Evolutionary conservation across 2,797 vertebrate genomes (phyloP), one percentile per base, ranked within the genome.

Genomic region (Naso thynnoides): DNA sequence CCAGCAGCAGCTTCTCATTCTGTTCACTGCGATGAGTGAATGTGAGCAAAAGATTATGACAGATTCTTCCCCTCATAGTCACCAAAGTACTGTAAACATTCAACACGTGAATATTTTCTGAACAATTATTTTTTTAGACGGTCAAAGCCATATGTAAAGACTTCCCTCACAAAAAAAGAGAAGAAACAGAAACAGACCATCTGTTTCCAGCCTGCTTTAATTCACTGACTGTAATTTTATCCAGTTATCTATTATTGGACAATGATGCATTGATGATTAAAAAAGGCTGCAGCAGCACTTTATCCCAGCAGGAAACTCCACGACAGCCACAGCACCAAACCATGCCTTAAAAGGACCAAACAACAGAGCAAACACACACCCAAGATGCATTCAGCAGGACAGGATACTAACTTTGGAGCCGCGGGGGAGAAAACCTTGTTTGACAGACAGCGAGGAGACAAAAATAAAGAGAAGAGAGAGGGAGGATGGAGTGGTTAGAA

Each of bases 341-440:
- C 84, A 89, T 79, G 84, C 80, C 64, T 70, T 24, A 57, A 61
- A 66, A 45, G 41, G 31, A 82, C 70, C 50, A 82, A 41, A 66
- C 67, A 41, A 38, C 66, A 63, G 65, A 47, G 47, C 66, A 67
- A 44, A 62, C 50, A 86, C 78, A 70, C 59, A 49, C 54, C 65
- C 67, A 70, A 10, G 77, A 81, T 48, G 73, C 83, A 87, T 57
- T 33, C 77, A 45, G 72, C 91, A 53, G 78, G 74, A 75, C 54
- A 58, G 39, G 81, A 87, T 97, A 99, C 98, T 98, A 95, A 99
- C 97, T 97, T 98, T 92, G 95, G 93, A 92, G 93, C 78, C 44
- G 95, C 93, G 81, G 96, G 97, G 89, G 90, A 73, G 94, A 98
- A 94, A 82, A 97, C 94, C 97, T 99, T 88, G 70, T 82, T 82